A percentile compares a stretch with the other conserved stretches of the same genome.
phyloP scores from a whole-genome alignment of 1,140 invertebrate genomes.

The Marisa cornuarietis region DNA sequence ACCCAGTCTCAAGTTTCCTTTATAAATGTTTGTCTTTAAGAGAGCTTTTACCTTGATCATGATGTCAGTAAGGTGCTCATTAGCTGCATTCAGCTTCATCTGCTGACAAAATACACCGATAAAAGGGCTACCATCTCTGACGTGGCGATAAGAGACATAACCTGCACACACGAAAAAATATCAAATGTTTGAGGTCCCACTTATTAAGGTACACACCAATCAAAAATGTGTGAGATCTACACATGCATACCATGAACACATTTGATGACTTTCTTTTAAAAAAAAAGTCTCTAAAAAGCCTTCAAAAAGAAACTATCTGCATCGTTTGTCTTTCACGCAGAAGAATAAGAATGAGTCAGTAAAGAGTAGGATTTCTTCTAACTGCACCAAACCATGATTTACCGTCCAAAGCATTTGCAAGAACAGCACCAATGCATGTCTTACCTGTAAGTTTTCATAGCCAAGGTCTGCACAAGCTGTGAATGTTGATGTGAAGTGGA shows the following conservation, averaged over 20 bases:
- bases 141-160: constrained; percentile 4
- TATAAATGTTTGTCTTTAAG: not conserved
- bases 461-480: too few species aligned
- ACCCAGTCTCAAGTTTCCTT: too few species aligned
- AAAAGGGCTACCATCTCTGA: constrained; percentile 1
- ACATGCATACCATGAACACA: not conserved
- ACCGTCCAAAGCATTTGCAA: too few species aligned
- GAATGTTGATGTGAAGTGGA: too few species aligned
- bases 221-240: not conserved
- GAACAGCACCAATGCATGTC: too few species aligned
- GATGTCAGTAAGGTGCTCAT: constrained; percentile 1
- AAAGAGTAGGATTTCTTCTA: too few species aligned
- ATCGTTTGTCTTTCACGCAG: too few species aligned
- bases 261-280: not conserved
- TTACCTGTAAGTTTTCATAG: too few species aligned
- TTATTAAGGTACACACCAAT: not conserved
- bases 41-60: not conserved
- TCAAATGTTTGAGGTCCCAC: not conserved
- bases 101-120: not conserved
- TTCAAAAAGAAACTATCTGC: not conserved
- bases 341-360: too few species aligned
- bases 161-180: not conserved
- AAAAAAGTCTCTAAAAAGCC: not conserved
- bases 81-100: not conserved
- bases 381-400: too few species aligned